Percentiles rank a stretch among this genome's conserved stretches.
These are phyloP conservation scores for Basileuterus tristriatus DNA, from an alignment of 2,797 vertebrate species.

Conservation along the genomic window DNA sequence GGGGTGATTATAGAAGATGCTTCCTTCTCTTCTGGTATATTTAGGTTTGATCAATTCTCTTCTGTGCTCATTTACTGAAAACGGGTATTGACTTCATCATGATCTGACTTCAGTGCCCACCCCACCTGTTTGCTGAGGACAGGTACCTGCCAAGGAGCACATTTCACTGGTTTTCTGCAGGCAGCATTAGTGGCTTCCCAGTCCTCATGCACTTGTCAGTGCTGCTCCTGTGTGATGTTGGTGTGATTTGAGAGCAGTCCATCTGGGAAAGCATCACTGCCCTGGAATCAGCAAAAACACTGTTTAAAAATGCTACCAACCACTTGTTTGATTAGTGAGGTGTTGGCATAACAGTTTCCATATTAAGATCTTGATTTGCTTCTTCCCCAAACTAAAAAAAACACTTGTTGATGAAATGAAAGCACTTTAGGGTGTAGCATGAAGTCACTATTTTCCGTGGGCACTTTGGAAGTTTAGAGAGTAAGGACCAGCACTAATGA, in stretches of 20 bases:
- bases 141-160: not conserved
- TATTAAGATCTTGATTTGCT: not conserved
- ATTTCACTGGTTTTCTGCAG: not conserved
- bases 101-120: not conserved
- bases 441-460: not conserved
- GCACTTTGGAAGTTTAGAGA: not conserved
- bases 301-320: not conserved
- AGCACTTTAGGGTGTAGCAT: accelerated
- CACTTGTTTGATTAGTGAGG: not conserved
- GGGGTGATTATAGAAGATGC: not conserved
- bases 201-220: not conserved
- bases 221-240: not conserved
- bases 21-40: not conserved
- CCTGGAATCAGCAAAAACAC: not conserved
- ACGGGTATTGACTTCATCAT: not conserved
- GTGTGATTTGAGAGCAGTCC: not conserved
- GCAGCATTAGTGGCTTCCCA: not conserved
- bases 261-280: not conserved
- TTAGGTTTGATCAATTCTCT: not conserved
- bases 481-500: not conserved
- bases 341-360: not conserved
- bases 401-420: not conserved
- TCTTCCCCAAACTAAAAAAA: not conserved
- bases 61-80: not conserved
- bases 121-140: not conserved